Percentiles rank a stretch among this genome's conserved stretches.
Evolutionary conservation across 2,888 invertebrate genomes (phyloP).

Genomic region (Salticus scenicus): DNA sequence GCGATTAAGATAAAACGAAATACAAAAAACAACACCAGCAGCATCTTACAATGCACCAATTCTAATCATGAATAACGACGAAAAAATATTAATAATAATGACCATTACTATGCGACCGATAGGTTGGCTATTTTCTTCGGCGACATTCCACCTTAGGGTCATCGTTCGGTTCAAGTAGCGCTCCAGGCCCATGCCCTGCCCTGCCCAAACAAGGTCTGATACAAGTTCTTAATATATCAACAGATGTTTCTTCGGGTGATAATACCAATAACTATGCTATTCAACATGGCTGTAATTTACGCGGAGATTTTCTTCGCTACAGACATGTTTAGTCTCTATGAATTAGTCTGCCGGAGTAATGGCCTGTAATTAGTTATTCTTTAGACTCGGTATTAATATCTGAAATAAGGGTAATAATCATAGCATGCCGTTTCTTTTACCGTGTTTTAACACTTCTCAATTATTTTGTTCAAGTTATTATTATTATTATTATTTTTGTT

Average conservation of each 20-base stretch:
- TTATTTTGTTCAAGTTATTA: too few species aligned
- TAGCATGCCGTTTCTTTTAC: too few species aligned
- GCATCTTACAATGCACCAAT: not conserved
- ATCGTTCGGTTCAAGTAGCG: not conserved
- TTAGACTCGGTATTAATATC: not conserved
- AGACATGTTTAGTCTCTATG: not conserved
- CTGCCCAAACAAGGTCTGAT: slow-evolving; percentile 9
- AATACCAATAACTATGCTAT: not conserved
- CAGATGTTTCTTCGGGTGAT: slow-evolving; percentile 11
- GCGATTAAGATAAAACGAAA: not conserved
- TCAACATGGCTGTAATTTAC: not conserved
- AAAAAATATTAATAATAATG: not conserved
- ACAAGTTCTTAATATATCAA: slow-evolving; percentile 4
- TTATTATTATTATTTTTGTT: too few species aligned
- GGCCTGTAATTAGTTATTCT: not conserved
- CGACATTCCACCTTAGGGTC: slow-evolving; percentile 16
- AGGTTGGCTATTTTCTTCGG: not conserved
- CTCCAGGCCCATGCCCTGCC: not conserved
- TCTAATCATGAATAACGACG: not conserved
- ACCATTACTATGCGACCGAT: not conserved
- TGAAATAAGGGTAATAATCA: too few species aligned
- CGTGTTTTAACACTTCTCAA: too few species aligned
- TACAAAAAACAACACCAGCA: not conserved
- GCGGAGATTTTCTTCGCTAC: not conserved
- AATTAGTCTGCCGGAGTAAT: not conserved